These are phyloP conservation scores for Halesus radiatus DNA, from an alignment of 1,140 invertebrate genomes.

Conservation along the genomic window DNA sequence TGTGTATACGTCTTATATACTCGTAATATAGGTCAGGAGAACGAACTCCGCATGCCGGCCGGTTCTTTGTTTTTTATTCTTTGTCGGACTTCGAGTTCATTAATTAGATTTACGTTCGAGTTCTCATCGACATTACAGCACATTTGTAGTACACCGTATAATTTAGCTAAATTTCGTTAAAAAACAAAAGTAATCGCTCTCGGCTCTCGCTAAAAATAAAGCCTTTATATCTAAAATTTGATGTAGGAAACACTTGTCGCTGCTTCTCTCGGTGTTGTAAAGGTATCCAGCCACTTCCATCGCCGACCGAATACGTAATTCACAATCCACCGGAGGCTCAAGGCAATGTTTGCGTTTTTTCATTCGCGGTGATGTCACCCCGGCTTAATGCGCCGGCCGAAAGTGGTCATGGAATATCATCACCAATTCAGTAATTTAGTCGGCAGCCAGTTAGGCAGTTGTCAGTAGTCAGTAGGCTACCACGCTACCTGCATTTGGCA, in stretches of 20 bases:
- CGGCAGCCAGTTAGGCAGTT: background rate
- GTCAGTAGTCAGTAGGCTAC: conserved; percentile 26
- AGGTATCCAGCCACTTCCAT: background rate
- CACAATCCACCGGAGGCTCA: conserved; percentile 29
- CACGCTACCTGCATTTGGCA: background rate
- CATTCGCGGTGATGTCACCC: conserved; percentile 42
- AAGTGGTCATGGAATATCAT: conserved; percentile 38
- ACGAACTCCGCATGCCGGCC: no score
- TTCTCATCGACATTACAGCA: no score
- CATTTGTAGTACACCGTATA: no score
- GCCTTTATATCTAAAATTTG: no score
- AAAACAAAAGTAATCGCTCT: no score
- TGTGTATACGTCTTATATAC: no score
- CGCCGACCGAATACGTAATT: conserved; percentile 25
- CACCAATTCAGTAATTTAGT: conserved; percentile 2
- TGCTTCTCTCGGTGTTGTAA: background rate
- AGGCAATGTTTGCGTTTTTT: conserved; percentile 46
- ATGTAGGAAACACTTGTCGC: background rate
- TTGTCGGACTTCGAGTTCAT: background rate
- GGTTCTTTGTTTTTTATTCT: background rate
- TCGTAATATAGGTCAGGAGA: no score
- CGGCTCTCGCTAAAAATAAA: no score
- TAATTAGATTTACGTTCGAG: background rate
- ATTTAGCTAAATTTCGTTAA: no score
- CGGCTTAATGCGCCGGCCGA: conserved; percentile 36